These are phyloP conservation scores for Pseudomyrmex concolor DNA, from an alignment of 1,140 invertebrate species.

Conservation along the genomic window DNA sequence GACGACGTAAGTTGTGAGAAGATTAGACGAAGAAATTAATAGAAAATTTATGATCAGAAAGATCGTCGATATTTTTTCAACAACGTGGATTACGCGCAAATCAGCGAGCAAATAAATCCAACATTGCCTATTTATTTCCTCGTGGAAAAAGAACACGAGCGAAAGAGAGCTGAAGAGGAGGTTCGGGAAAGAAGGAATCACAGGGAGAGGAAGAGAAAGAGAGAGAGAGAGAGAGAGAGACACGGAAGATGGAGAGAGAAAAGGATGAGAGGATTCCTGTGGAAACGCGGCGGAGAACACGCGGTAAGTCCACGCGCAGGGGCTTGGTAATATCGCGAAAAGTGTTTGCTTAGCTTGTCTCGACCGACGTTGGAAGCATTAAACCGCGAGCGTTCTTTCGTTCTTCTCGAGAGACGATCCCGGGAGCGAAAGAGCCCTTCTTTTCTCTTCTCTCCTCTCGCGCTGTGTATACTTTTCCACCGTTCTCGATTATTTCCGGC, in stretches of 20 bases:
- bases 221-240: slow-evolving; percentile 3
- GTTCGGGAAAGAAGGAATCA: background rate
- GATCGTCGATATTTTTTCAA: background rate
- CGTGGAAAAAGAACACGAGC: background rate
- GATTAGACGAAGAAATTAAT: background rate
- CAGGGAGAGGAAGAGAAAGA: background rate
- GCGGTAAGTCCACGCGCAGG: slow-evolving; percentile 67
- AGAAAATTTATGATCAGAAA: background rate
- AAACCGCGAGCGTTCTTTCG: slow-evolving; percentile 78
- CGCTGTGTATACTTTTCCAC: slow-evolving; percentile 63
- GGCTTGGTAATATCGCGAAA: slow-evolving; percentile 79
- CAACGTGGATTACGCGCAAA: slow-evolving; percentile 38
- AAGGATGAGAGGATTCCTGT: background rate
- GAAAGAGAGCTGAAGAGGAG: background rate
- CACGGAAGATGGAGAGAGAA: background rate
- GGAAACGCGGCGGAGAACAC: slow-evolving; percentile 52
- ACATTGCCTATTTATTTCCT: slow-evolving; percentile 68
- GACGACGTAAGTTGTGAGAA: too few species aligned
- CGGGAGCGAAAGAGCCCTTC: slow-evolving; percentile 46
- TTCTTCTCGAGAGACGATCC: slow-evolving; percentile 64
- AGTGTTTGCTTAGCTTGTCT: slow-evolving; percentile 82
- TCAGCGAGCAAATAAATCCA: slow-evolving; percentile 56
- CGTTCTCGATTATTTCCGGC: slow-evolving; percentile 68
- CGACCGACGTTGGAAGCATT: slow-evolving; percentile 77
- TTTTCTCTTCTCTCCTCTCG: slow-evolving; percentile 6